Conservation (phyloP, 2,113 vertebrate genomes). For the Scortum barcoo region DNA sequence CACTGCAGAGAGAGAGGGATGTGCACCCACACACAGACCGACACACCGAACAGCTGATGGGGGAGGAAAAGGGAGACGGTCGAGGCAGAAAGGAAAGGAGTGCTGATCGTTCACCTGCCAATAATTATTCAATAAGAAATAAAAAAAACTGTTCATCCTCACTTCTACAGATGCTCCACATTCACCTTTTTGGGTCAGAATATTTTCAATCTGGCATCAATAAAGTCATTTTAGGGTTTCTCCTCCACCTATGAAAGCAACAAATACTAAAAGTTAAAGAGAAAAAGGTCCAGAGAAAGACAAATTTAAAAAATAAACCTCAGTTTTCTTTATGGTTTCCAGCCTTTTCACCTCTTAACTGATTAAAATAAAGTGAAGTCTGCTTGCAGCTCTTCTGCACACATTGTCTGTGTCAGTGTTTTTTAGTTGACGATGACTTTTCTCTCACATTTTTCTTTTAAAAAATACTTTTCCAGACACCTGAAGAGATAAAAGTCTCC, state of each 20-base stretch:
- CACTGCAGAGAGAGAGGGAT: conserved; percentile 78
- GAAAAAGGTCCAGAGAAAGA: neutral
- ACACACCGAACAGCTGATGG: conserved; percentile 44
- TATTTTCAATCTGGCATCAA: too few relatives aligned
- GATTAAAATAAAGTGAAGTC: neutral
- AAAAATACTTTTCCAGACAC: neutral
- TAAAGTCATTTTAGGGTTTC: too few relatives aligned
- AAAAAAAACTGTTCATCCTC: neutral
- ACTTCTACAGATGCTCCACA: neutral
- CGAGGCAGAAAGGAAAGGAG: too few relatives aligned
- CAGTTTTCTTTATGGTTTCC: neutral
- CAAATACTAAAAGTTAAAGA: neutral
- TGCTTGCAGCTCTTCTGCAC: neutral
- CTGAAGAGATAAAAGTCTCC: too few relatives aligned
- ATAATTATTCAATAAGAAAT: neutral
- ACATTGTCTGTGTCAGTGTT: neutral
- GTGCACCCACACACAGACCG: conserved; percentile 75
- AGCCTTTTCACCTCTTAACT: neutral
- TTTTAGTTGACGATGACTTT: too few relatives aligned
- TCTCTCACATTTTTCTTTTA: neutral
- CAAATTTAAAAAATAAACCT: too few relatives aligned
- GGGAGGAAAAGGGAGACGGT: conserved; percentile 20
- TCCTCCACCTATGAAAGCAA: neutral
- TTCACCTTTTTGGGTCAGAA: neutral
- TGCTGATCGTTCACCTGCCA: conserved; percentile 10